Evolutionary conservation across 2,797 vertebrate species (phyloP), one percentile per base, ranked within the genome.

Genomic region (Xiphorhynchus erythropygius): DNA sequence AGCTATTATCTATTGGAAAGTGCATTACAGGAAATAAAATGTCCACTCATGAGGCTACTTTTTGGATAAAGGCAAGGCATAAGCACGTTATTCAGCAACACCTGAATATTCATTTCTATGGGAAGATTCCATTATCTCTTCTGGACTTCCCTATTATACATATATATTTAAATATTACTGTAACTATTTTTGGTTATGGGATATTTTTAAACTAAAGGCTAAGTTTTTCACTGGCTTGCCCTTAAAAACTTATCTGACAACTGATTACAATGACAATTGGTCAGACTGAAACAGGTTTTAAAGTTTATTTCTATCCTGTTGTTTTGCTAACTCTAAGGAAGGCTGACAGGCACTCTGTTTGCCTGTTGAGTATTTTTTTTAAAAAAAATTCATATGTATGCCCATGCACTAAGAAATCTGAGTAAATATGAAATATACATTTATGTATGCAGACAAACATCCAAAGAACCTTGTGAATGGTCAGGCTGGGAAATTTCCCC

Each of bases 351-450:
- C 21, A 16, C 14, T 16, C 21, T 8, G 3, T n/a, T 55, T 81
- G 23, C 21, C 39, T 84, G 10, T n/a, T 37, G 18, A 32, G 12
- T 28, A 33, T 17, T 47, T 2, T n/a, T 47, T 2, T 5, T 10
- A 44, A 19, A 44, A 21, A 33, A 25, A 64, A 73, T 41, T 21
- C 23, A 6, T 46, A 25, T 3, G 12, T 35, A 63, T 0, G 0
- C 41, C 23, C 39, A 17, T 5, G 13, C 42, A 39, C 52, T 33
- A 17, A 74, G 28, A 86, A 86, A 44, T 56, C 30, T 33, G 76
- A 25, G n/a, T 64, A 76, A 90, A 86, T n/a, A 42, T 2, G 5
- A 73, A 76, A 71, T 25, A 73, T 3, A 19, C 6, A 21, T 55
- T 56, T 47, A 21, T 19, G 37, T 18, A 37, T 7, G 23, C 22